Percentiles rank a stretch among this genome's conserved stretches.
Conservation (phyloP, 2,797 vertebrate species). For the Takifugu ocellatus region DNA sequence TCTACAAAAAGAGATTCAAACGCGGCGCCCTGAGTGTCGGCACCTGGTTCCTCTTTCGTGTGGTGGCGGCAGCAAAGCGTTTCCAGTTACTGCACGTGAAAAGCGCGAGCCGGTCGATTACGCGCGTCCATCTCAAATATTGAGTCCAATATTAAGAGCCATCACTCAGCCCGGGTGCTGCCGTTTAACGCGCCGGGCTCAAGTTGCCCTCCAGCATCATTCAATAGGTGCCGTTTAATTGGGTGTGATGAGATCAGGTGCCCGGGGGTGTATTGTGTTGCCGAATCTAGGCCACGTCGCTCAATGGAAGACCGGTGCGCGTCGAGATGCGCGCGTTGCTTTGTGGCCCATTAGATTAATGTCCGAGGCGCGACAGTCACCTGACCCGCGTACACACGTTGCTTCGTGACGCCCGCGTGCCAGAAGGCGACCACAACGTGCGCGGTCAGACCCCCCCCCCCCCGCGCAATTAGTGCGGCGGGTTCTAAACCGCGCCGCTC, state of each 20-base stretch:
- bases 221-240: slow-evolving; percentile 65
- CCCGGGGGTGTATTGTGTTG: slow-evolving; percentile 43
- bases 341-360: background rate
- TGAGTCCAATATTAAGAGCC: slow-evolving; percentile 41
- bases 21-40: slow-evolving; percentile 56
- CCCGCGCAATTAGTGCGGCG: too few species aligned
- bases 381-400: slow-evolving; percentile 5
- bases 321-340: slow-evolving; percentile 38
- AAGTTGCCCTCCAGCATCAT: slow-evolving; percentile 58
- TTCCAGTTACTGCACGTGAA: slow-evolving; percentile 59
- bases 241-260: slow-evolving; percentile 64
- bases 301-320: slow-evolving; percentile 54
- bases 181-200: slow-evolving; percentile 51
- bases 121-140: slow-evolving; percentile 50
- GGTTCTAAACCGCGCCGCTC: background rate
- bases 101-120: slow-evolving; percentile 57
- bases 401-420: background rate
- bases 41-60: slow-evolving; percentile 49
- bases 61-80: slow-evolving; percentile 31
- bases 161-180: slow-evolving; percentile 36
- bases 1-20: slow-evolving; percentile 52
- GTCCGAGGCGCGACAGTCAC: slow-evolving; percentile 16
- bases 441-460: background rate
- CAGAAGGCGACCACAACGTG: slow-evolving; percentile 5
- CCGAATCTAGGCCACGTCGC: slow-evolving; percentile 51